These are phyloP conservation scores for Notarius quadriscutis DNA, from an alignment of 2,113 vertebrate species.

Conservation along the genomic window DNA sequence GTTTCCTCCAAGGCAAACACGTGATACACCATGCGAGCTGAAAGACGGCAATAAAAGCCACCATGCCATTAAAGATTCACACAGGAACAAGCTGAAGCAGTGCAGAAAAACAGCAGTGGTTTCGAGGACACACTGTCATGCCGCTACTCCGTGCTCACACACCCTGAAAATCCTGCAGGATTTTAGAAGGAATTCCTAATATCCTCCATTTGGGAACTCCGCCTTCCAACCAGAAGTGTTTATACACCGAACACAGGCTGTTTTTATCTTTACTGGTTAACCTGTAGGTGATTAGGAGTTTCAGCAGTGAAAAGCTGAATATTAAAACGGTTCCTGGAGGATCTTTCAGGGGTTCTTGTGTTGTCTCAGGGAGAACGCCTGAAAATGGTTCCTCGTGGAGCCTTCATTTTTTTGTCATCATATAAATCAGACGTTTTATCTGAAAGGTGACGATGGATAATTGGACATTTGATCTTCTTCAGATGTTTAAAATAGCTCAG, in stretches of 20 bases:
- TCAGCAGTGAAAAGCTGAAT: neutral
- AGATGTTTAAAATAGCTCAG: neutral
- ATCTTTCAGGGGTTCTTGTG: neutral
- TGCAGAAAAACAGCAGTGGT: constrained; percentile 59
- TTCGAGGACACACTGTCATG: neutral
- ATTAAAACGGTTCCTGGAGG: neutral
- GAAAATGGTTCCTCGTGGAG: neutral
- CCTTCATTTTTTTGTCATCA: neutral
- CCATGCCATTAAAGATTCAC: constrained; percentile 76
- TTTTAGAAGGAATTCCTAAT: neutral
- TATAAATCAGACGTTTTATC: neutral
- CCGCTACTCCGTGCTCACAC: neutral
- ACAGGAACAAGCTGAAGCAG: constrained; percentile 68
- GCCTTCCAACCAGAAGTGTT: neutral
- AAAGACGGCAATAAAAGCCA: constrained; percentile 69
- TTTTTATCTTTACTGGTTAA: too few relatives aligned
- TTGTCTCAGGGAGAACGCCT: neutral
- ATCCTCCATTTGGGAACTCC: neutral
- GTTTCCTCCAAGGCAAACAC: constrained; percentile 71
- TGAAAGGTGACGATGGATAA: neutral
- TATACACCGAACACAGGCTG: neutral
- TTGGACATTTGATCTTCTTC: neutral
- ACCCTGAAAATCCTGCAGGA: neutral
- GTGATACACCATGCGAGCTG: constrained; percentile 69
- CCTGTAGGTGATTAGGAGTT: too few relatives aligned